Evolutionary conservation across 1,140 invertebrate genomes (phyloP).

Genomic region (Drosophila lini): DNA sequence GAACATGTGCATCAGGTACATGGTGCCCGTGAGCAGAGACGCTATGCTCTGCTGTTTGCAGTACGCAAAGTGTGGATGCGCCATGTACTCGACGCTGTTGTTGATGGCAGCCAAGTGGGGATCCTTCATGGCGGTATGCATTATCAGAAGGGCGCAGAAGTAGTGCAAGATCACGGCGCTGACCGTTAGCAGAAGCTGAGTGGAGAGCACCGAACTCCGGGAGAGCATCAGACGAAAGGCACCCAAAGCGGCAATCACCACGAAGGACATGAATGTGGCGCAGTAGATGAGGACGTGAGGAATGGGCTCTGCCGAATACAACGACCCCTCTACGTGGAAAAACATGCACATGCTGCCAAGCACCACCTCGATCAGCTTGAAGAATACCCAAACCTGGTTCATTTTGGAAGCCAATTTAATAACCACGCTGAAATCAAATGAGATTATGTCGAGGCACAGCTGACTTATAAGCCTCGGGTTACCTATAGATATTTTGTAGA

Average conservation of each 20-base stretch:
- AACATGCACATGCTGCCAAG: slow-evolving; percentile 38
- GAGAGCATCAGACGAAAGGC: slow-evolving; percentile 10
- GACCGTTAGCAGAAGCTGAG: slow-evolving; percentile 20
- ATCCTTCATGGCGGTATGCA: slow-evolving; percentile 2
- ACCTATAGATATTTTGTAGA: neutral
- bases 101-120: slow-evolving; percentile 1
- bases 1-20: slow-evolving; percentile 57
- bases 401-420: neutral
- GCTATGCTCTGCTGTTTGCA: slow-evolving; percentile 55
- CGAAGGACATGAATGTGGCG: slow-evolving; percentile 26
- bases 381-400: slow-evolving; percentile 55
- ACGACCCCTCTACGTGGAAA: slow-evolving; percentile 14
- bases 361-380: slow-evolving; percentile 33
- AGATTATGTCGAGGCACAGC: neutral
- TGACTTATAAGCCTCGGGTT: neutral
- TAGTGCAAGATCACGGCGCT: slow-evolving; percentile 23
- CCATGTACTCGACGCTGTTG: neutral
- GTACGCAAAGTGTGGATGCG: slow-evolving; percentile 38
- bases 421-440: neutral
- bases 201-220: slow-evolving; percentile 13
- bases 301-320: slow-evolving; percentile 3
- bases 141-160: slow-evolving; percentile 15
- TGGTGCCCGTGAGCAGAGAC: slow-evolving; percentile 36
- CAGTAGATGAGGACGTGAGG: slow-evolving; percentile 32
- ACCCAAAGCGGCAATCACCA: slow-evolving; percentile 16